Evolutionary conservation across 1,140 invertebrate genomes (phyloP), one percentile per base, ranked within the genome.

Genomic region (Drosophila kikkawai): DNA sequence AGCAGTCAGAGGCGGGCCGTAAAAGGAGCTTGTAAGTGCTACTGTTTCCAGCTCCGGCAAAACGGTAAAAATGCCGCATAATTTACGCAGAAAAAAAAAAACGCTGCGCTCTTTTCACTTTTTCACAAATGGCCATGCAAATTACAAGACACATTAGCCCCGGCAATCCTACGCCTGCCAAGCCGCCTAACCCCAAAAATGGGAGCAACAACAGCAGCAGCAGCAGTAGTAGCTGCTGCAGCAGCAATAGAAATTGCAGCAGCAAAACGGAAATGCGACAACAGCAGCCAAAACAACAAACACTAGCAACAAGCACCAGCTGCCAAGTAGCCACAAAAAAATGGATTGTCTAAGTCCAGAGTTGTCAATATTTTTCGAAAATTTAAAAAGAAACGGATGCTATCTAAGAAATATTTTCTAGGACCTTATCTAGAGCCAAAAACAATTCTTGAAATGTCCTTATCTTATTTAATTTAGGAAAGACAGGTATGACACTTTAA

Each of bases 101-200:
- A 63, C 58, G 59, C 44, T 59, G 80, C 76, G 53, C 53, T 56
- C 53, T 88, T 88, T 88, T 90, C 84, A 90, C 84, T 88, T 88
- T 90, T 82, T 80, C 85, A 79, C 84, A 88, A 88, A 88, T 90
- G 85, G 80, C 84, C 88, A 91, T 91, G 82, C 87, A 91, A 91
- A 91, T 91, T 91, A 91, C 86, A 91, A 91, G 87, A 91, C 86
- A 87, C 87, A 91, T 91, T 91, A 91, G 63, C 63, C 19, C 63
- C 73, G 67, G 79, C 86, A 86, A 90, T 90, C 81, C 84, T 88
- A 83, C 84, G 83, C 81, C 63, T 65, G 63, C 63, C 63, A 65
- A 9, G 34, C 63, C 37, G 63, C 63, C 85, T 81, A 73, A 73
- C 68, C 74, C 80, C 80, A 88, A 90, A 88, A 91, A 88, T 81